Evolutionary conservation across 1,140 invertebrate species (phyloP), one percentile per base, ranked within the genome.

Genomic region (Chelonus insularis): DNA sequence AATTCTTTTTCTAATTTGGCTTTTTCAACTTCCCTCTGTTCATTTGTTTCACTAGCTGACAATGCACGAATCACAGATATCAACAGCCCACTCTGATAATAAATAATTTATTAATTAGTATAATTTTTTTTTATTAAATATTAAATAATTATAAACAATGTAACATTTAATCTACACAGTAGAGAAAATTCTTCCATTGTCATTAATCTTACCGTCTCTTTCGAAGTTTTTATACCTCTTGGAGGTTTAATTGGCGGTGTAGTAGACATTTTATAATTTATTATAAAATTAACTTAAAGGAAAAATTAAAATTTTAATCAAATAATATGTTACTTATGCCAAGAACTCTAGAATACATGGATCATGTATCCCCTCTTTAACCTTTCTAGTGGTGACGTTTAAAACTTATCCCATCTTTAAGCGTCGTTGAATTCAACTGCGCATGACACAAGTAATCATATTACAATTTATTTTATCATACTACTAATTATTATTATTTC

Each of bases 21-120:
- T 72, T 96, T 96, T 80, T 98, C 96, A 72, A 92, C 89, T 74
- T 98, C 95, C 67, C 96, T 83, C 74, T 98, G 94, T 73, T 97
- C 94, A 78, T 94, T 94, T 25, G 94, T 96, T 81, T 95, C 93
- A 83, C 93, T 96, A 29, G 92, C 90, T 20, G 93, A 94, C 54
- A 97, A 75, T 0, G 93, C 94, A 60, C 94, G 86, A 66, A 97
- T 96, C 5, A 97, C 93, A 39, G 92, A 93, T 87, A 96, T 96
- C 64, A 98, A 84, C 64, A 97, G 83, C 52, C 93, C 92, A 81
- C 91, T 92, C 92, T 95, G 78, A 57, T 83, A 83, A 52, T 4
- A 52, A 45, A 47, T 1, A 32, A 23, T 14, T 16, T 1, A 50
- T 60, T 37, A 25, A 21, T 21, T 69, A 77, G 14, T 5, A 39